phyloP scores from a whole-genome alignment of 2,888 invertebrate genomes.

The Cephus runcator region DNA sequence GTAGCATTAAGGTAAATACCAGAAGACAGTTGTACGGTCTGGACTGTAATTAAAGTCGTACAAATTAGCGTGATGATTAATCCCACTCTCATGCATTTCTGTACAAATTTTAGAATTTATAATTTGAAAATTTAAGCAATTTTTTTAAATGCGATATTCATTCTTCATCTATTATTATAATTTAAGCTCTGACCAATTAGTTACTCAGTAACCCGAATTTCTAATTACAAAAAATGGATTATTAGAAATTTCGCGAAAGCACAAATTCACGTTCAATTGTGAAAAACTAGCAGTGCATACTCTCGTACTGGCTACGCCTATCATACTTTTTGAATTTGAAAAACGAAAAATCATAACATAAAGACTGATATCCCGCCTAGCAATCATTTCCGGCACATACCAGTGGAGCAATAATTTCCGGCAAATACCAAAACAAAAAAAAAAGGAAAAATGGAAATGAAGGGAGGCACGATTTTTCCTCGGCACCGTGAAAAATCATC shows the following conservation, averaged over 20 bases:
- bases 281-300: too few relatives aligned
- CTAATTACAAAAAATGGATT: not conserved
- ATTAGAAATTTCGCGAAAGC: too few relatives aligned
- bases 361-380: not conserved
- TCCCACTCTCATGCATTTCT: not conserved
- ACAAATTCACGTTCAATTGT: too few relatives aligned
- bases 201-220: not conserved
- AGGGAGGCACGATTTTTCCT: not conserved
- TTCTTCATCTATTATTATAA: not conserved
- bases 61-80: not conserved
- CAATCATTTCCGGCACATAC: not conserved
- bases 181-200: not conserved
- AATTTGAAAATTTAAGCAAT: too few relatives aligned
- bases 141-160: too few relatives aligned
- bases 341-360: not conserved
- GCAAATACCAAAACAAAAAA: constrained; percentile 10
- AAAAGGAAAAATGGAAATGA: constrained; percentile 11
- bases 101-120: not conserved
- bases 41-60: not conserved
- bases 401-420: too few relatives aligned
- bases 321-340: not conserved
- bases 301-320: too few relatives aligned
- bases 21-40: not conserved
- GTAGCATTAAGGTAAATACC: not conserved
- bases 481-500: constrained; percentile 27